These are phyloP conservation scores for Zaprionus tsacasi DNA, from an alignment of 1,140 invertebrate species.

Conservation along the genomic window DNA sequence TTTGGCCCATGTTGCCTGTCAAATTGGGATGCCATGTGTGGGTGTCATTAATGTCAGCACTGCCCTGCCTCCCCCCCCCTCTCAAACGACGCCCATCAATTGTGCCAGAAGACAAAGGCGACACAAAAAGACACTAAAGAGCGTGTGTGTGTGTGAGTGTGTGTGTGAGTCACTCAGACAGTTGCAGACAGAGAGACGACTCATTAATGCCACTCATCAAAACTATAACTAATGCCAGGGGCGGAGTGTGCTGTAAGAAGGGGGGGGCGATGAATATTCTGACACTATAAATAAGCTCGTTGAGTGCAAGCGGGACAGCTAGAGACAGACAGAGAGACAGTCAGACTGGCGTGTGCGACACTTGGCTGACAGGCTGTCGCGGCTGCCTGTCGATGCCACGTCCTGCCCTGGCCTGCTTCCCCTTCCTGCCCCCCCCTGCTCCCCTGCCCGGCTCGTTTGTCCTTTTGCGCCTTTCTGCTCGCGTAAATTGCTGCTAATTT, in stretches of 20 bases:
- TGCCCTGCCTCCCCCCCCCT: background rate
- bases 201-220: conserved; percentile 82
- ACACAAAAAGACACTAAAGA: conserved; percentile 46
- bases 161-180: conserved; percentile 37
- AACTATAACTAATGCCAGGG: conserved; percentile 78
- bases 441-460: conserved; percentile 1
- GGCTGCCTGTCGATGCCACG: background rate
- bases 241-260: background rate
- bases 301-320: background rate
- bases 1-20: conserved; percentile 77
- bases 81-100: background rate
- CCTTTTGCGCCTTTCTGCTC: conserved; percentile 31
- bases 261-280: conserved; percentile 64
- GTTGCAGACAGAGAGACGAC: conserved; percentile 72
- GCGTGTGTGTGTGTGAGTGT: background rate
- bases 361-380: conserved; percentile 2
- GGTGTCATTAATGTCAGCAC: conserved; percentile 77
- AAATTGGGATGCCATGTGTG: conserved; percentile 79
- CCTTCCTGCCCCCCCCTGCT: background rate
- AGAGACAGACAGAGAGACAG: background rate
- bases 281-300: conserved; percentile 62
- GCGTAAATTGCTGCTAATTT: conserved; percentile 84
- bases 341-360: background rate
- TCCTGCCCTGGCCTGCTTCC: background rate
- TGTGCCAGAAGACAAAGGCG: conserved; percentile 40